Evolutionary conservation across 2,888 invertebrate species (phyloP).

Genomic region (Alentia gelatinosa): DNA sequence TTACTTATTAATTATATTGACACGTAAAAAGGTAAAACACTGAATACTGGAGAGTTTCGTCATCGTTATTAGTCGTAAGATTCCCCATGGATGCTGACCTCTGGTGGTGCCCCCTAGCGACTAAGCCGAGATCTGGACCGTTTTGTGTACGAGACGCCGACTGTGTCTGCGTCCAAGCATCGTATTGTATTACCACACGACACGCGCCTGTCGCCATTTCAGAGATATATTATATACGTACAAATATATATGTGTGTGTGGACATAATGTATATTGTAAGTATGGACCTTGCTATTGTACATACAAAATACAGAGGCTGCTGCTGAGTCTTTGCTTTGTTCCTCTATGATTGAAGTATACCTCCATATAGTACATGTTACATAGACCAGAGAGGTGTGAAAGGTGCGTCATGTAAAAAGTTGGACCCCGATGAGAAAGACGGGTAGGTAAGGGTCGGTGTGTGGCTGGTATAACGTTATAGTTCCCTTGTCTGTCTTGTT

Average conservation of each 20-base stretch:
- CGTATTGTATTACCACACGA: background rate
- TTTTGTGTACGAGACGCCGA: slow-evolving; percentile 18
- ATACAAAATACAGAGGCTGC: background rate
- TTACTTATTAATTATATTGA: background rate
- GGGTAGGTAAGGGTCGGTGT: background rate
- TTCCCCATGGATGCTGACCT: background rate
- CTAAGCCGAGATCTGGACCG: background rate
- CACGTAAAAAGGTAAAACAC: background rate
- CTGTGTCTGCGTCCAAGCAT: background rate
- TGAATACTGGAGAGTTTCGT: background rate
- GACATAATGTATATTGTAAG: slow-evolving; percentile 32
- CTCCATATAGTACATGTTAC: background rate
- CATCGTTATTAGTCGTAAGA: background rate
- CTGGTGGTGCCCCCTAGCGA: background rate
- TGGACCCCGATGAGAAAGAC: background rate
- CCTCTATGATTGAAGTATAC: slow-evolving; percentile 5
- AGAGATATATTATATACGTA: background rate
- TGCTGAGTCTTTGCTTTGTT: background rate
- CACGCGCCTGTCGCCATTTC: background rate
- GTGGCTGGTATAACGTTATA: too few relatives aligned
- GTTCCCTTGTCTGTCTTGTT: background rate
- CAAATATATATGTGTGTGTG: background rate
- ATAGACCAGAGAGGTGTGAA: background rate
- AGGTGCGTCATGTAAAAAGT: background rate
- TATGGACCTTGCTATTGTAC: background rate